Conservation (phyloP, 1,140 invertebrate genomes). For the Cherax destructor region DNA sequence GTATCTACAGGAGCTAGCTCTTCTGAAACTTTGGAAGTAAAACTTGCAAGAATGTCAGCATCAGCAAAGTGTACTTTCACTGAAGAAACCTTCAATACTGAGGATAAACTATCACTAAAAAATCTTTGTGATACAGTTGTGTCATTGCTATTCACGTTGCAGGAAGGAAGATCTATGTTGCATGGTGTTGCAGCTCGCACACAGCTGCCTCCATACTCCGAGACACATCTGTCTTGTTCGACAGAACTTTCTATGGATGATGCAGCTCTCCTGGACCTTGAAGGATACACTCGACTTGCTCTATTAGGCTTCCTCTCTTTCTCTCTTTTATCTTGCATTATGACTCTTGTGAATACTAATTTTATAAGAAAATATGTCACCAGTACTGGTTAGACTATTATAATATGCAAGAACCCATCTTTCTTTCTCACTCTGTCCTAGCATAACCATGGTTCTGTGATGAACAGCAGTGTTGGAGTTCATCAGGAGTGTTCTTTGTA, state of each 20-base stretch:
- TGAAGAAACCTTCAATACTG: neutral
- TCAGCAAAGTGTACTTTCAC: neutral
- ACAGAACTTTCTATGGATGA: neutral
- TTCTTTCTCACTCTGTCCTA: no score
- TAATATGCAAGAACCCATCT: neutral
- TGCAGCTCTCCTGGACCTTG: neutral
- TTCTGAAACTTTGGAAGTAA: neutral
- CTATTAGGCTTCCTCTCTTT: neutral
- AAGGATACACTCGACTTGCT: constrained; percentile 16
- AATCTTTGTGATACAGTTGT: neutral
- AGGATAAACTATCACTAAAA: neutral
- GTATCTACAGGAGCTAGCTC: neutral
- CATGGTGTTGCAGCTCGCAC: neutral
- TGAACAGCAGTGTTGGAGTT: no score
- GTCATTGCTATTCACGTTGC: neutral
- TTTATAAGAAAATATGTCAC: neutral
- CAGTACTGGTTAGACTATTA: neutral
- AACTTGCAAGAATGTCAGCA: neutral
- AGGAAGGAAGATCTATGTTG: constrained; percentile 8
- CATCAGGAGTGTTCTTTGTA: no score
- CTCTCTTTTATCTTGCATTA: neutral
- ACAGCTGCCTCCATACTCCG: neutral
- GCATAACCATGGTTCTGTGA: no score
- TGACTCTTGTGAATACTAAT: neutral
- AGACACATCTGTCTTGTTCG: neutral